Conservation (phyloP, 1,140 invertebrate species). For the Reticulitermes speratus region DNA sequence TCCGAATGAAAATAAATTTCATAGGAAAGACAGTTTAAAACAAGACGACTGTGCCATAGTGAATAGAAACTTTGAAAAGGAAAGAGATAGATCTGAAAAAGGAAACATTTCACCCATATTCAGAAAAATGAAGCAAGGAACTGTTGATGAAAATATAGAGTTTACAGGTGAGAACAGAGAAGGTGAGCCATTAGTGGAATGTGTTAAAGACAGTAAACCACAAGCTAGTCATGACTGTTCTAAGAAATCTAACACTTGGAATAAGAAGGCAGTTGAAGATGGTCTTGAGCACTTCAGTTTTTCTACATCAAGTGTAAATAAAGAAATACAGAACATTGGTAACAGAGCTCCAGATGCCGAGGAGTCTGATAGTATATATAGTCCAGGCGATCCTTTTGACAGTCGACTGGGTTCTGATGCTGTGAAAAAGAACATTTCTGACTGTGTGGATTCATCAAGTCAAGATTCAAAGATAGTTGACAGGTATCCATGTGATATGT, state of each 20-base stretch:
- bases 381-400: conserved; percentile 8
- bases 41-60: too few relatives aligned
- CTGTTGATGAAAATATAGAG: conserved; percentile 17
- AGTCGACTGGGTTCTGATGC: not conserved
- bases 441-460: not conserved
- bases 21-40: not conserved
- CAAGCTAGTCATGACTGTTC: too few relatives aligned
- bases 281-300: not conserved
- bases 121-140: not conserved
- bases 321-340: not conserved
- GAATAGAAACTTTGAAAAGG: too few relatives aligned
- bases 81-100: too few relatives aligned
- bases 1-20: not conserved
- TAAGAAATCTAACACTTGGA: too few relatives aligned
- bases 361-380: not conserved
- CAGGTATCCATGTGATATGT: not conserved
- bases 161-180: not conserved
- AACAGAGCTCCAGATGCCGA: not conserved
- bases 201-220: not conserved
- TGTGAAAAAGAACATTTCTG: not conserved
- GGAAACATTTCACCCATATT: not conserved
- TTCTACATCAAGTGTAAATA: not conserved
- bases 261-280: not conserved
- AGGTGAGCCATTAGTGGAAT: not conserved
- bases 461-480: not conserved